A percentile compares a stretch with the other conserved stretches of the same genome.
phyloP scores from a whole-genome alignment of 2,888 invertebrate species.

The Arctia plantaginis region DNA sequence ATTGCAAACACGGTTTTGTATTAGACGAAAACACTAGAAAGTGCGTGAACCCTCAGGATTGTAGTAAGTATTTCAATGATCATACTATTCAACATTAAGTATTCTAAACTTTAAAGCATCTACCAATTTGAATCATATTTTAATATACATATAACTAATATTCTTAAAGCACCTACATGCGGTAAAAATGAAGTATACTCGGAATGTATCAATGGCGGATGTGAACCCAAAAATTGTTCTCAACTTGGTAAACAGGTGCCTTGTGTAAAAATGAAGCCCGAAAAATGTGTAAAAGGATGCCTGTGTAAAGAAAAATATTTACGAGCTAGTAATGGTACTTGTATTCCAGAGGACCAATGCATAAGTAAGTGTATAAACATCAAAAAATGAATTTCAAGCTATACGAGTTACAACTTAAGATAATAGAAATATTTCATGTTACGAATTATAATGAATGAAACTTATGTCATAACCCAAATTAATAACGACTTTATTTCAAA shows the following conservation, averaged over 20 bases:
- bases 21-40: constrained; percentile 44
- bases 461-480: too few species aligned
- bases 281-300: constrained; percentile 58
- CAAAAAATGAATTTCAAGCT: too few species aligned
- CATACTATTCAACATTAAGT: not conserved
- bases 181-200: constrained; percentile 55
- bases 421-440: too few species aligned
- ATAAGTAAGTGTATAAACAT: constrained; percentile 46
- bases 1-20: constrained; percentile 48
- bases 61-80: constrained; percentile 43
- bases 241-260: constrained; percentile 51
- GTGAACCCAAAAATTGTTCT: constrained; percentile 56
- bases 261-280: constrained; percentile 48
- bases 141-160: not conserved
- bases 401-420: too few species aligned
- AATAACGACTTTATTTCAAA: too few species aligned
- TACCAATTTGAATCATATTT: not conserved
- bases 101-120: not conserved
- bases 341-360: constrained; percentile 56
- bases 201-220: constrained; percentile 58
- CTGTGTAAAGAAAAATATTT: constrained; percentile 57
- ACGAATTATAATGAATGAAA: too few species aligned
- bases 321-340: constrained; percentile 53
- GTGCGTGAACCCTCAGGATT: constrained; percentile 49
- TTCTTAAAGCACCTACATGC: constrained; percentile 44